Conservation (phyloP, 2,797 vertebrate genomes). For the Gymnoscopelus braueri region DNA sequence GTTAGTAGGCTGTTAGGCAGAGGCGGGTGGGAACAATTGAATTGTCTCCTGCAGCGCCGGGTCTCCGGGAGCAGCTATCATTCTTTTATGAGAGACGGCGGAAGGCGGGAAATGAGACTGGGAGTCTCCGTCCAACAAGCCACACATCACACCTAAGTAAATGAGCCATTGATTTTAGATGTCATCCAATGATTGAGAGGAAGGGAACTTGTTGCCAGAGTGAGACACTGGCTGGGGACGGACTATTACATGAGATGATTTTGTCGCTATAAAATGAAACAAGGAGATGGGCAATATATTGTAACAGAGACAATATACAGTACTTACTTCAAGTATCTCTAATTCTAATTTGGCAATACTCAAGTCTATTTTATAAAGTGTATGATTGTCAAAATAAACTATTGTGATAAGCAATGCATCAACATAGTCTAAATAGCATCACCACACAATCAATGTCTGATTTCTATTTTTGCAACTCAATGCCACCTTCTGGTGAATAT, state of each 20-base stretch:
- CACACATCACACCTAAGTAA: slow-evolving; percentile 35
- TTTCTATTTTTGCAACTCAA: slow-evolving; percentile 42
- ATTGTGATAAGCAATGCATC: background rate
- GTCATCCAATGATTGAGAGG: slow-evolving; percentile 9
- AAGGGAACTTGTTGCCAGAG: background rate
- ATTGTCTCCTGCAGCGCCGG: slow-evolving; percentile 46
- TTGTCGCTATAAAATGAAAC: background rate
- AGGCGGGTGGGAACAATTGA: slow-evolving; percentile 57
- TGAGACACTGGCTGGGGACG: slow-evolving; percentile 1
- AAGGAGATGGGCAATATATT: background rate
- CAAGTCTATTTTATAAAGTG: slow-evolving; percentile 1
- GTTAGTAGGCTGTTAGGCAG: slow-evolving; percentile 66
- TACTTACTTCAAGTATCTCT: too few species aligned
- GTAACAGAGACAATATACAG: too few species aligned
- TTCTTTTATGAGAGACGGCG: slow-evolving; percentile 28
- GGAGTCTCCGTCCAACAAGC: slow-evolving; percentile 47
- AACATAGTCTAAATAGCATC: slow-evolving; percentile 19
- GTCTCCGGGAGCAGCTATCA: slow-evolving; percentile 44
- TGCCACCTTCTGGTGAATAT: slow-evolving; percentile 69
- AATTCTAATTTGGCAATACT: background rate
- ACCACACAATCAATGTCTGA: slow-evolving; percentile 17
- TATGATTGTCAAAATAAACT: background rate
- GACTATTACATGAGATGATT: slow-evolving; percentile 15
- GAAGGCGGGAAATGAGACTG: slow-evolving; percentile 3
- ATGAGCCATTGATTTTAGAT: slow-evolving; percentile 48